Evolutionary conservation across 2,113 vertebrate genomes (phyloP).

Genomic region (Embiotoca jacksoni): DNA sequence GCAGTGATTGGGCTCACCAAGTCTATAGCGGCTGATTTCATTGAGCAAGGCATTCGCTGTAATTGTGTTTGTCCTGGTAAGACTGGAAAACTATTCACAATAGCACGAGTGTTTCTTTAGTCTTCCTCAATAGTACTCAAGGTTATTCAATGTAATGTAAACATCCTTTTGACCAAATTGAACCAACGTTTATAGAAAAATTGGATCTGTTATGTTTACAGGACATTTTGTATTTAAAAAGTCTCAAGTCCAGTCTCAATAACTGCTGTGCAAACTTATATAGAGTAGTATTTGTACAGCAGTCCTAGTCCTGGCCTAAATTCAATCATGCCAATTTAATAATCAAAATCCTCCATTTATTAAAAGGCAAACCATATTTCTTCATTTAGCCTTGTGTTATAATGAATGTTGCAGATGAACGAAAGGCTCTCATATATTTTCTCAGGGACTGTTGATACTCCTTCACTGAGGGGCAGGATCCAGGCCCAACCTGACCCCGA

Average conservation of each 20-base stretch:
- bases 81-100: conserved; percentile 33
- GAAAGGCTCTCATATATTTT: background rate
- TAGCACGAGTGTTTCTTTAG: background rate
- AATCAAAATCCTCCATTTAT: background rate
- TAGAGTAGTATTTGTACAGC: background rate
- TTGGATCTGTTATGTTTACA: background rate
- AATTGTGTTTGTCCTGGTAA: conserved; percentile 96
- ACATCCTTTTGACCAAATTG: background rate
- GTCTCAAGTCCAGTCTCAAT: background rate
- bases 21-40: conserved; percentile 94
- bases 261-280: background rate
- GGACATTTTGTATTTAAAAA: background rate
- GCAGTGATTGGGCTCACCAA: conserved; percentile 96
- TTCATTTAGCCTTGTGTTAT: background rate
- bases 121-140: background rate
- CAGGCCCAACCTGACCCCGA: conserved; percentile 90
- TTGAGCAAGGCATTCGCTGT: conserved; percentile 93
- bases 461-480: conserved; percentile 91
- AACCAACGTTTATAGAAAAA: background rate
- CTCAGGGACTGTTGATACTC: conserved; percentile 94
- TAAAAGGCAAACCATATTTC: background rate
- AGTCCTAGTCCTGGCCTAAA: background rate
- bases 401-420: too few species aligned
- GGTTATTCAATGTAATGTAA: background rate
- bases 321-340: background rate